Conservation (phyloP, 2,888 invertebrate genomes). For the Philereme vetulata region DNA sequence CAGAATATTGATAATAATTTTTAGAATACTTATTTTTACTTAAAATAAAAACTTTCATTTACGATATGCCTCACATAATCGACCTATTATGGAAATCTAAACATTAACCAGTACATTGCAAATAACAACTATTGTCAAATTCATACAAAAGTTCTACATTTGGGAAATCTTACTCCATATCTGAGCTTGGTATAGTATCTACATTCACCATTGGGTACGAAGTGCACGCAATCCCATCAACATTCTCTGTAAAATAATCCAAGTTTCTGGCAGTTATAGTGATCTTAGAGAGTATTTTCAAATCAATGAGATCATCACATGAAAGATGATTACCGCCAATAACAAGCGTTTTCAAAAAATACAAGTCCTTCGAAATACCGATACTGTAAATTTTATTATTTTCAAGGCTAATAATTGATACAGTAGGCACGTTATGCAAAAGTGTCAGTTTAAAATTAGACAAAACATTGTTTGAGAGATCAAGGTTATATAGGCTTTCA, state of each 20-base stretch:
- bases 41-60: no score
- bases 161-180: no score
- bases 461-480: constrained; percentile 16
- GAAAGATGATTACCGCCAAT: constrained; percentile 12
- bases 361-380: not conserved
- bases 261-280: constrained; percentile 1
- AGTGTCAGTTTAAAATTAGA: constrained; percentile 14
- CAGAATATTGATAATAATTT: no score
- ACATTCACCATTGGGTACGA: no score
- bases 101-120: no score
- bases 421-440: constrained; percentile 10
- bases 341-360: constrained; percentile 7
- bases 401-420: constrained; percentile 15
- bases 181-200: no score
- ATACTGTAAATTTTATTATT: constrained; percentile 15
- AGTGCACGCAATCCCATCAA: constrained; percentile 16
- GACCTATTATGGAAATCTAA: no score
- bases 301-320: constrained; percentile 14
- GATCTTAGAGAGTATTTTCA: not conserved
- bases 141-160: no score
- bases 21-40: no score
- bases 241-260: constrained; percentile 18
- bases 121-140: no score
- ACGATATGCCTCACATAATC: no score
- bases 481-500: not conserved